Base-by-base conservation (phyloP, 2,888 invertebrate genomes). In the Acronicta leporina region DNA sequence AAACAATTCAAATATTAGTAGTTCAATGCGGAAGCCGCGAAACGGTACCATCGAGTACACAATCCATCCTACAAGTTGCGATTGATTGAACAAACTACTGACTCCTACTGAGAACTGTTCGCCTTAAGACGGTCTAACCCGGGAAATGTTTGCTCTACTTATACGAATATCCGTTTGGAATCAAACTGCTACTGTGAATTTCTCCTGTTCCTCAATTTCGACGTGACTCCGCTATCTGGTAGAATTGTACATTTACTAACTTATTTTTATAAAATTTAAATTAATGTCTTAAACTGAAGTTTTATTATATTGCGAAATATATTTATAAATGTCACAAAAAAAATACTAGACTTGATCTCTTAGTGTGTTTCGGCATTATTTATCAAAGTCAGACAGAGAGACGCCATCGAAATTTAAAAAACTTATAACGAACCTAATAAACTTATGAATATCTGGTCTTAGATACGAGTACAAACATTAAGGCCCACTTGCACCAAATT, bases 51-150 rank as follows among this genome's bases (percentile, higher is more conserved):
- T 55, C 63, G 63, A 65, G 75, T 81, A 78, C 77, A 79, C 79
- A 82, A 84, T 80, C 81, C 71, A 78, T 82, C 75, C 74, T 66
- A 67, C 81, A 80, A 84, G 80, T 81, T 77, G 68, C 83, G 78
- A 86, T 85, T 87, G 87, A 87, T 87, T 84, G 81, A 79, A 82
- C 83, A 83, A 87, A 86, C 84, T 85, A 77, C 75, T 77, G 78
- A 77, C 79, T 77, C 68, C 77, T 74, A 78, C 73, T 52, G 40
- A 66, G 68, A 82, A 79, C 83, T 83, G 79, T 81, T 79, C 82
- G 79, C 80, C 84, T 87, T 84, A 73, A 79, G 76, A 74, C 75
- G 69, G 63, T 75, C 70, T 80, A 79, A 77, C 73, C 63, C 69
- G 68, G 57, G 75, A 75, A 82, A 81, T 84, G 83, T 87, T 87